Evolutionary conservation across 2,113 vertebrate genomes (phyloP).

Genomic region (Kobus ellipsiprymnus): DNA sequence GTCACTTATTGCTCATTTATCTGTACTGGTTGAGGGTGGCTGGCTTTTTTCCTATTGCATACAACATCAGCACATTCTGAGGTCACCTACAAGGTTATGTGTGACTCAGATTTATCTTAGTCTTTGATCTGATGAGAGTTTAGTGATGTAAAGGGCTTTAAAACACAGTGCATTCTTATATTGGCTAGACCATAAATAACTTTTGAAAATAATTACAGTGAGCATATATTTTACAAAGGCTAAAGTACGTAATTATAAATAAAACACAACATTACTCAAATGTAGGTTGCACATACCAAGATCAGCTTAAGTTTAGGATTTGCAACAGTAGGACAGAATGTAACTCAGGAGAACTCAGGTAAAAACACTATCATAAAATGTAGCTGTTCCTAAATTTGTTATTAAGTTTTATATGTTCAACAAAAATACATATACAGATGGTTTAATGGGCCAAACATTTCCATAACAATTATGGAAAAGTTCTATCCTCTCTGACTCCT

Average conservation of each 20-base stretch:
- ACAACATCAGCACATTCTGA: not conserved
- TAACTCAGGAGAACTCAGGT: not conserved
- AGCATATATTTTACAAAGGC: not conserved
- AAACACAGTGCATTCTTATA: not conserved
- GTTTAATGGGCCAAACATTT: not conserved
- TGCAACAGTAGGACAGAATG: not conserved
- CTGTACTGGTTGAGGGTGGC: not conserved
- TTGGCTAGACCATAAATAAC: not conserved
- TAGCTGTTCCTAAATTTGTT: not conserved
- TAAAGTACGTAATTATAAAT: not conserved
- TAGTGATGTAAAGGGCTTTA: not conserved
- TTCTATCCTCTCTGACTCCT: not conserved
- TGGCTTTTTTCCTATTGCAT: not conserved
- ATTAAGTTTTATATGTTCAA: not conserved
- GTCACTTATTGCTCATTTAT: not conserved
- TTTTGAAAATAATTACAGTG: not conserved
- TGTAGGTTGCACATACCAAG: not conserved
- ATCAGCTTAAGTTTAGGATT: not conserved
- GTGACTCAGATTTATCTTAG: not conserved
- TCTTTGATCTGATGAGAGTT: not conserved
- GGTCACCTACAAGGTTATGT: not conserved
- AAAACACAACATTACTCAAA: not conserved
- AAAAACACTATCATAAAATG: not conserved
- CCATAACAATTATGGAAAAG: not conserved
- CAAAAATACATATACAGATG: not conserved